Evolutionary conservation across 2,888 invertebrate genomes (phyloP), one percentile per base, ranked within the genome.

Genomic region (Mythimna pallens): DNA sequence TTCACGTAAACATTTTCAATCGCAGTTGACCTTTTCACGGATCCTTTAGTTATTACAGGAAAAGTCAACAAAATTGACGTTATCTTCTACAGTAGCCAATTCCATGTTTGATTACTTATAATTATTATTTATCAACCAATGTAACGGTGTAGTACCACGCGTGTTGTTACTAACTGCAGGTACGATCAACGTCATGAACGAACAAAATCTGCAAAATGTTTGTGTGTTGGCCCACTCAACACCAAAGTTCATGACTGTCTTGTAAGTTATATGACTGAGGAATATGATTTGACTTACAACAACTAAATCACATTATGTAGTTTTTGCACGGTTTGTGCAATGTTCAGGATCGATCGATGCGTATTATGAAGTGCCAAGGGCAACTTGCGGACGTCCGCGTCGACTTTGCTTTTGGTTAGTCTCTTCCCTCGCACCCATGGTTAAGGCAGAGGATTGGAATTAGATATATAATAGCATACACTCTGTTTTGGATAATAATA

Each of bases 331-430:
- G 12, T 75, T 78, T 50, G 47, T 66, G 76, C 61, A 79, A 30
- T 71, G 40, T 52, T 79, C 58, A 30, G 62, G 20, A 79, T 40
- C 52, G 65, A 79, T 79, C 62, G 55, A 79, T 65, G 62, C 50
- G 61, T 65, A 70, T 52, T 62, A 36, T 25, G 14, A 30, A 54
- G 30, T 61, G 78, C 43, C 65, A 62, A 34, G 59, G 25, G 40
- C 40, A 65, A 47, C 30, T 70, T 47, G 57, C 57, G 52, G 52
- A 25, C 40, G 40, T n/a, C 22, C 25, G 34, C 52, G 30, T 36
- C 47, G 52, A 59, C 47, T 67, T 59, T 59, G 22, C 40, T 73
- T 76, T 75, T 3, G 6, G 65, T 30, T 71, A 40, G 30, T 25
- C 12, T 64, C 34, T 43, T 65, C 36, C 36, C 30, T 50, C n/a